Evolutionary conservation across 2,888 invertebrate species (phyloP).

Genomic region (Idaea straminata): DNA sequence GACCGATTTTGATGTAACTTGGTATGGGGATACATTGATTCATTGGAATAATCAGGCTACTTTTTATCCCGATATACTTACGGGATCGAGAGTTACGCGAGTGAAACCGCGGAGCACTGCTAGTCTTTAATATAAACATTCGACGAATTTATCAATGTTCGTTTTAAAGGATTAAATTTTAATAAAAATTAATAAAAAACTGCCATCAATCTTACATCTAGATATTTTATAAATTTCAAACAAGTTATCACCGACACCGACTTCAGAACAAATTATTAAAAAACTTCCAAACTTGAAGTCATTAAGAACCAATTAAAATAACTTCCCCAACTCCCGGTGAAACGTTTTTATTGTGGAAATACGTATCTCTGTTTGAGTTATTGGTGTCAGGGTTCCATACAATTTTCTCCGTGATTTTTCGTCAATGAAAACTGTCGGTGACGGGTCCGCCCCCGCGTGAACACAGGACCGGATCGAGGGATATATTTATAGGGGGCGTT

Average conservation of each 20-base stretch:
- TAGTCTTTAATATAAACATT: too few relatives aligned
- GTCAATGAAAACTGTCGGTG: conserved; percentile 31
- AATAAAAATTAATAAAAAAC: neutral
- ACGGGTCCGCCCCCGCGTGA: conserved; percentile 12
- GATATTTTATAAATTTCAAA: neutral
- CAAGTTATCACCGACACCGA: neutral
- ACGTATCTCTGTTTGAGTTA: conserved; percentile 1
- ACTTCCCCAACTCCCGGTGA: neutral
- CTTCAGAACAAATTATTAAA: neutral
- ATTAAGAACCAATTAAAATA: neutral
- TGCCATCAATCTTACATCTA: neutral
- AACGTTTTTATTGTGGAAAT: neutral
- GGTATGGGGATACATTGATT: too few relatives aligned
- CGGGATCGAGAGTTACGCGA: too few relatives aligned
- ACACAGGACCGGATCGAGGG: neutral
- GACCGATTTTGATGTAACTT: too few relatives aligned
- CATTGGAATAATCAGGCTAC: too few relatives aligned
- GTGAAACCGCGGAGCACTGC: too few relatives aligned
- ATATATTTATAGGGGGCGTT: neutral
- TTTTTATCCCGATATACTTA: too few relatives aligned
- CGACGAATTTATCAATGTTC: too few relatives aligned
- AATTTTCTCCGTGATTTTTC: conserved; percentile 41
- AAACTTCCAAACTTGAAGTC: neutral
- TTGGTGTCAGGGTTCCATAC: conserved; percentile 8
- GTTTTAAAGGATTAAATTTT: neutral